These are phyloP conservation scores for Endomychus coccineus DNA, from an alignment of 2,888 invertebrate genomes.

Conservation along the genomic window DNA sequence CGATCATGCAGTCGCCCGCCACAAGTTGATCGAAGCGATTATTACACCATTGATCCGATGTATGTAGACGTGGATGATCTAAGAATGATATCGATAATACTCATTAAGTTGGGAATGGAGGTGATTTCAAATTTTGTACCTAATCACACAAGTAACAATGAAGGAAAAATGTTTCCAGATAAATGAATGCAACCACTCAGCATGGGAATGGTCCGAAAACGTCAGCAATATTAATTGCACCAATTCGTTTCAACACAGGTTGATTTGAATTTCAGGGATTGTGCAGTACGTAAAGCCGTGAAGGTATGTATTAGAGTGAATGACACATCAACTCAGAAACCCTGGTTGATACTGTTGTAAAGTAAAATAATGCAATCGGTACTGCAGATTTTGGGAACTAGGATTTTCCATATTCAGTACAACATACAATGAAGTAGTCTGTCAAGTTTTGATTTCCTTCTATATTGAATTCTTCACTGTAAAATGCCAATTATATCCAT, in stretches of 20 bases:
- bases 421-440: too few species aligned
- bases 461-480: too few species aligned
- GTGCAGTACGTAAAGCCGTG: constrained; percentile 56
- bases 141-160: constrained; percentile 67
- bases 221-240: constrained; percentile 72
- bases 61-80: constrained; percentile 73
- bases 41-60: constrained; percentile 59
- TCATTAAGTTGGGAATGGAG: constrained; percentile 50
- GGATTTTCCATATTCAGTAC: too few species aligned
- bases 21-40: constrained; percentile 75
- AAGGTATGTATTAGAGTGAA: too few species aligned
- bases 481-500: too few species aligned
- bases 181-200: constrained; percentile 32
- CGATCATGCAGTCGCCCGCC: constrained; percentile 78
- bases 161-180: constrained; percentile 21
- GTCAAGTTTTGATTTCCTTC: too few species aligned
- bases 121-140: constrained; percentile 45
- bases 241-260: constrained; percentile 69
- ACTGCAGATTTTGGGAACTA: too few species aligned
- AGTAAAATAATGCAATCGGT: too few species aligned
- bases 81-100: constrained; percentile 48
- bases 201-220: constrained; percentile 53
- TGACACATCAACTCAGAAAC: too few species aligned
- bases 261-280: constrained; percentile 72
- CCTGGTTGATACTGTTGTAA: too few species aligned